These are phyloP conservation scores for Amphiura filiformis DNA, from an alignment of 35 echinoderm and acorn worm genomes.

Conservation along the genomic window DNA sequence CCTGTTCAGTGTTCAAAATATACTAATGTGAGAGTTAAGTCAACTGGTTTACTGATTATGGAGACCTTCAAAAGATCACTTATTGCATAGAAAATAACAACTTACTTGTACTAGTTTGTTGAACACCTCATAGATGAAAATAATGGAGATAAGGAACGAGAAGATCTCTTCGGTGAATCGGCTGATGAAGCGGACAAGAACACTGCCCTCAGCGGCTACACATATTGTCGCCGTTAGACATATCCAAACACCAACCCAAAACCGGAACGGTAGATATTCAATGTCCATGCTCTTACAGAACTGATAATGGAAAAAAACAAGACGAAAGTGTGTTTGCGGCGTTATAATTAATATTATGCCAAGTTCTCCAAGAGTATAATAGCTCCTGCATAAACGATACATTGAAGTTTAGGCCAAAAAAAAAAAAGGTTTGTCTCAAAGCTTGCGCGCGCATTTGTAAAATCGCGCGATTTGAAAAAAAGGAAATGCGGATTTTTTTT, in stretches of 20 bases:
- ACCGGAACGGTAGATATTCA: constrained; percentile 76
- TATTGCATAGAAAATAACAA: too few relatives aligned
- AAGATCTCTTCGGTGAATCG: constrained; percentile 91
- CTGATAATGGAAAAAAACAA: constrained; percentile 22
- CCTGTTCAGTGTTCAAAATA: too few relatives aligned
- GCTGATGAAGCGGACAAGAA: constrained; percentile 72
- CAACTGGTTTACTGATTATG: too few relatives aligned
- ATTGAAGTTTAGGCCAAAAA: too few relatives aligned
- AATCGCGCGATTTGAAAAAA: too few relatives aligned
- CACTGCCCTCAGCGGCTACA: constrained; percentile 82
- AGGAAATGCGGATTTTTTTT: too few relatives aligned
- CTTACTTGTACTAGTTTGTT: constrained; percentile 70
- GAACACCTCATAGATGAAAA: constrained; percentile 93
- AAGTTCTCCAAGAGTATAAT: too few relatives aligned
- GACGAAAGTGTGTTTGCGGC: background rate
- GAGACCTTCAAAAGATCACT: too few relatives aligned
- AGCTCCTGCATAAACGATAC: too few relatives aligned
- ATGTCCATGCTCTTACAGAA: constrained; percentile 54
- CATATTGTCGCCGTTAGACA: constrained; percentile 62
- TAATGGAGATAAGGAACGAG: constrained; percentile 64
- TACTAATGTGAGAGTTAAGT: too few relatives aligned
- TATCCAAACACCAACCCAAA: constrained; percentile 83
- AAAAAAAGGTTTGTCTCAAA: too few relatives aligned
- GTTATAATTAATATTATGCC: background rate
- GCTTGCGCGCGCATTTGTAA: too few relatives aligned